These are phyloP conservation scores for Chaetophractus vellerosus DNA, from an alignment of 2,797 vertebrate genomes.

Conservation along the genomic window DNA sequence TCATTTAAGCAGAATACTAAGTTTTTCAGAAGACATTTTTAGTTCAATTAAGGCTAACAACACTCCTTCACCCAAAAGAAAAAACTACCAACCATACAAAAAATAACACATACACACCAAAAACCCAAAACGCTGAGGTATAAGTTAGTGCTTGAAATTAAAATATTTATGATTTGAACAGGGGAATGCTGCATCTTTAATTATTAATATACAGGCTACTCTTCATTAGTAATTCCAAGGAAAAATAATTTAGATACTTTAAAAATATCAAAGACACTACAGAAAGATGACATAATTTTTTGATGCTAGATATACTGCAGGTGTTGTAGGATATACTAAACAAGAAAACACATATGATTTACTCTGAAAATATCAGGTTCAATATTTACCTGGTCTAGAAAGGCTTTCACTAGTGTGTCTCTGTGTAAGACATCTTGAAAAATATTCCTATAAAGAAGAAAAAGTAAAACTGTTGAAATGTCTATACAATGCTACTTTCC, in stretches of 20 bases:
- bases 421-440: conserved; percentile 97
- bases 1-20: conserved; percentile 50
- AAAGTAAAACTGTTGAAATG: conserved; percentile 68
- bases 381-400: conserved; percentile 96
- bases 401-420: conserved; percentile 96
- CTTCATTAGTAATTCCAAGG: conserved; percentile 55
- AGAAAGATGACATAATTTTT: conserved; percentile 38
- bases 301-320: background rate
- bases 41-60: conserved; percentile 11
- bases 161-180: conserved; percentile 9
- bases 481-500: conserved; percentile 52
- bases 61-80: background rate
- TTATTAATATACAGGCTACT: background rate
- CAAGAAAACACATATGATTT: conserved; percentile 41
- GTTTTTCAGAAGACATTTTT: conserved; percentile 57
- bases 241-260: conserved; percentile 60
- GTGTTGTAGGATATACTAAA: background rate
- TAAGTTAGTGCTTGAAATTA: conserved; percentile 25
- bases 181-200: background rate
- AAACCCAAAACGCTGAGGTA: background rate
- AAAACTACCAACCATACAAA: background rate
- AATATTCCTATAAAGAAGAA: conserved; percentile 92
- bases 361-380: conserved; percentile 45
- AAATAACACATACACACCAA: background rate
- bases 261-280: conserved; percentile 37